Evolutionary conservation across 2,113 vertebrate species (phyloP), one percentile per base, ranked within the genome.

Genomic region (Mus pahari): DNA sequence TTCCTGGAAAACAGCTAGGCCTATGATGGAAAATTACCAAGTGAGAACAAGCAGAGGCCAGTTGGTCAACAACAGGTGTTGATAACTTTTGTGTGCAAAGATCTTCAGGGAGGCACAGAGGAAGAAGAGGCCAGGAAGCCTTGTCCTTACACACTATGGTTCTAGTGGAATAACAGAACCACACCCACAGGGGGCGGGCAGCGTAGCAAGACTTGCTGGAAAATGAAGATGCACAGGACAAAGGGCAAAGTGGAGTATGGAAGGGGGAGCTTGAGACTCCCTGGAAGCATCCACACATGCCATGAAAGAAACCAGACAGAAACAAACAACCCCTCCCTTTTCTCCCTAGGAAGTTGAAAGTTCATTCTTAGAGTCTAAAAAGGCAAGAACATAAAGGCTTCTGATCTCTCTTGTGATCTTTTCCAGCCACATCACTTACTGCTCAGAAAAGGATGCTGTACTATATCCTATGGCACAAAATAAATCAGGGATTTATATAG

Each of bases 221-320:
- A 97, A 98, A 89, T 66, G 74, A 82, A 93, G 86, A 96, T 36
- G 88, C 73, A 94, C 58, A 97, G 96, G 93, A 86, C 89, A 98
- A 96, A 98, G 79, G 84, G 88, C 96, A 95, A n/a, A 89, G 53
- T 58, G 53, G 79, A 77, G 42, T 24, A 26, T 81, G 19, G 42
- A 64, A 36, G 11, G 33, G 75, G 33, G 17, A 79, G 75, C 17
- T n/a, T 24, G 50, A 90, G 83, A 60, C 70, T 77, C n/a, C 39
- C 75, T 92, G 86, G 82, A 94, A 95, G 92, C 33, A 82, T 58
- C 39, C 48, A 77, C 12, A 90, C 48, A 77, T 9, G 88, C 24
- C 75, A 81, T 0, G 22, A 94, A 75, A 33, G 84, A 66, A 22
- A 94, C 50, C 53, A 87, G 74, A 36, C 20, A 66, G 28, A 33